Evolutionary conservation across 2,113 vertebrate species (phyloP), one percentile per base, ranked within the genome.

Genomic region (Oxyura jamaicensis): DNA sequence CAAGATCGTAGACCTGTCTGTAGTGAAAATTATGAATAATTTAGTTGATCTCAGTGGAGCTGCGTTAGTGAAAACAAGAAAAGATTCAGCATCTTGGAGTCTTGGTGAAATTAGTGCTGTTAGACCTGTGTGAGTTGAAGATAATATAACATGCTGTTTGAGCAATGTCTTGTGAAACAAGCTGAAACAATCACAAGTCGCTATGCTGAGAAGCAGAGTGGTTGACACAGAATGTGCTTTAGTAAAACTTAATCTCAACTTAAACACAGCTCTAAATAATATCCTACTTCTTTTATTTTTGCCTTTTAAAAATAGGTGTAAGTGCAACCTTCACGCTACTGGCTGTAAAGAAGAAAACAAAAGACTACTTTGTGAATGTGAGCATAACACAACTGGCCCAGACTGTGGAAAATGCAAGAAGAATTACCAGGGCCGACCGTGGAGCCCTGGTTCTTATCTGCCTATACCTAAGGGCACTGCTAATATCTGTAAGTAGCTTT

Each of bases 401-500:
- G 99, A 99, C 98, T 99, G 99, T 69, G 99, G 99, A 76, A 99
- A 99, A 96, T 99, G 99, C 96, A 99, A 99, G 98, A 99, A 98
- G 98, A 99, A 98, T 95, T 99, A 99, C 97, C 99, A 99, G 98
- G 99, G 99, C 74, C 98, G 99, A 63, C 98, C 99, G 0, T 99
- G 99, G 99, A 99, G 99, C 48, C 97, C 99, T 29, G 99, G 99
- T 91, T 99, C 99, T 36, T 99, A 99, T 90, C 99, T 99, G 86
- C 99, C 99, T 90, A 99, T 99, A 96, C 99, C 99, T 86, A 99
- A 99, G 96, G 99, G 99, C 98, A 99, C 99, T 23, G 99, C 99
- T 88, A 99, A 99, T 98, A 99, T 99, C 98, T 99, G 99, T 99
- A 98, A 99, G 99, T 99, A 98, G 42, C 86, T 87, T 25, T 88